Base-by-base conservation (phyloP, 2,888 invertebrate genomes). In the Conchocele bisecta region DNA sequence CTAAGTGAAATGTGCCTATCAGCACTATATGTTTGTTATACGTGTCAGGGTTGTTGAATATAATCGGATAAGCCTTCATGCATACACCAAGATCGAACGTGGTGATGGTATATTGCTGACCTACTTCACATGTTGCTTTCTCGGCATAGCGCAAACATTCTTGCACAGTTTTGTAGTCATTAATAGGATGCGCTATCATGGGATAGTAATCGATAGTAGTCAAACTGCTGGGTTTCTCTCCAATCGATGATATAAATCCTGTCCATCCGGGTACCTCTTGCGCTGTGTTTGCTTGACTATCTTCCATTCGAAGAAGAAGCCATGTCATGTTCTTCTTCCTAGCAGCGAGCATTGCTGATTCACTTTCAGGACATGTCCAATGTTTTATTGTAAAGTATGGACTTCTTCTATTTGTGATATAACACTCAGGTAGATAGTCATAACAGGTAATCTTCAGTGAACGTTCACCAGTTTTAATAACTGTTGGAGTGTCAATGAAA, bases 201-300 rank as follows among this genome's bases (percentile, higher is more conserved):
- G 73, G 75, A 53, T 74, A 82, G 35, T 82, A 82, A 22, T 79
- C 79, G 17, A 79, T 81, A 24, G 72, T 75, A 28, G 79, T 78
- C 41, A 75, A 56, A 9, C 42, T 44, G 6, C 11, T 24, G 13
- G 81, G 79, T 26, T 9, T 31, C 20, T 11, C 39, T 6, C 78
- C 79, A 26, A 68, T 75, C 15, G 53, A 35, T 9, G 81, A 83
- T 9, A 72, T 48, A 58, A 75, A 81, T 3, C 76, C 78, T 22
- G 41, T 28, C 74, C 68, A 72, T 2, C 80, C 65, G n/a, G 78
- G 72, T 7, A 71, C 63, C 13, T 26, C 35, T 29, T 76, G 57
- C 3, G 37, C 54, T n/a, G n/a, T n/a, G n/a, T n/a, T n/a, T 17
- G 17, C 37, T 13, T 41, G n/a, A 35, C 57, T 50, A 26, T n/a